phyloP scores from a whole-genome alignment of 1,140 invertebrate species.

The Drosophila seguyi region DNA sequence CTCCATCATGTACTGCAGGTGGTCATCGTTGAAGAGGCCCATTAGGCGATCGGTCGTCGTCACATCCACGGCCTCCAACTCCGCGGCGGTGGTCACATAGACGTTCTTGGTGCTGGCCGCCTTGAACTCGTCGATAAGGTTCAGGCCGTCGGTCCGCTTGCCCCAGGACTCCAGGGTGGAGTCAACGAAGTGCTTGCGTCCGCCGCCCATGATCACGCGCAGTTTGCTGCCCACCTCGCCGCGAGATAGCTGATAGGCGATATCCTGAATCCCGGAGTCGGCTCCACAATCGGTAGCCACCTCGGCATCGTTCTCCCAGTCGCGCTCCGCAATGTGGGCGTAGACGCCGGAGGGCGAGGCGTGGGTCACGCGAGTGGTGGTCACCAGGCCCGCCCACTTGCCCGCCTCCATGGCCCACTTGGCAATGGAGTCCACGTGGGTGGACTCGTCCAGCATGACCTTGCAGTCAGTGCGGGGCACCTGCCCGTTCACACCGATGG shows the following conservation, averaged over 20 bases:
- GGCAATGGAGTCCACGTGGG: conserved; percentile 89
- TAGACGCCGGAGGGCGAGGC: conserved; percentile 91
- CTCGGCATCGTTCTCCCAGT: conserved; percentile 91
- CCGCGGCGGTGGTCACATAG: conserved; percentile 88
- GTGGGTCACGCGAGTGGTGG: conserved; percentile 93
- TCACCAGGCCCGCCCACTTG: conserved; percentile 92
- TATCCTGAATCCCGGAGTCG: conserved; percentile 88
- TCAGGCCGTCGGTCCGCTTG: conserved; percentile 88
- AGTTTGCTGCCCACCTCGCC: conserved; percentile 87
- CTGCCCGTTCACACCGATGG: conserved; percentile 90
- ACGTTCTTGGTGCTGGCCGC: conserved; percentile 70
- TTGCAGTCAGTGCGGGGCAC: conserved; percentile 87
- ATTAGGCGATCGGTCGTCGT: conserved; percentile 83
- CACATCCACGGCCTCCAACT: conserved; percentile 84
- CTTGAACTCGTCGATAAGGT: conserved; percentile 90
- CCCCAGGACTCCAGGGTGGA: conserved; percentile 49
- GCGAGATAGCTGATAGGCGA: conserved; percentile 90
- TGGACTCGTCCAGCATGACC: conserved; percentile 86
- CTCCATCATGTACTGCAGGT: conserved; percentile 87
- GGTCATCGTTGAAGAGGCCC: conserved; percentile 86
- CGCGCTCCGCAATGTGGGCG: conserved; percentile 89
- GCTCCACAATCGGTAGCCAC: conserved; percentile 82
- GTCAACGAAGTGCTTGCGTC: conserved; percentile 89
- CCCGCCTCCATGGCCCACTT: conserved; percentile 90
- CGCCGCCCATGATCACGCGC: conserved; percentile 91